Base-by-base conservation (phyloP, 2,113 vertebrate genomes). In the Aleadryas rufinucha region DNA sequence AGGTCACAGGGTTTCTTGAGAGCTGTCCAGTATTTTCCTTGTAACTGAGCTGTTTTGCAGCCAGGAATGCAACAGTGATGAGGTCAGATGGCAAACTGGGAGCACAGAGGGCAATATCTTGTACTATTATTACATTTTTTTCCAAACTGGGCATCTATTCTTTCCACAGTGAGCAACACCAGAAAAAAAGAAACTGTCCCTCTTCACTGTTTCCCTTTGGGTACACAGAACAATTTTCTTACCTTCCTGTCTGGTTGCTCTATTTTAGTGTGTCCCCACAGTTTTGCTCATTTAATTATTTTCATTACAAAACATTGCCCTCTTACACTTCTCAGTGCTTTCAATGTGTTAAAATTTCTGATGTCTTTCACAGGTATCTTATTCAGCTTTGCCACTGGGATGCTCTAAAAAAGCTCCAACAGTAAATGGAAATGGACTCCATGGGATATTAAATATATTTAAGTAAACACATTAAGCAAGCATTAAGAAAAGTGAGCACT, bases 381-480 rank as follows among this genome's bases (percentile, higher is more conserved):
- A 54, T 37, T 50, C 37, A 87, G 50, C 56, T 24, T 61, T 86
- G 63, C n/a, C 74, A 42, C 45, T 49, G 16, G 44, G 53, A 83
- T 8, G 2, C 47, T 71, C 35, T 61, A 44, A 89, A 72, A 85
- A 65, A 44, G 2, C 78, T 78, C 26, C 66, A 80, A 8, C 63
- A 70, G 75, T 74, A 72, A 68, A 89, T 72, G 84, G 61, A 88
- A 95, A 54, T 27, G 35, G 78, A 86, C 71, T 88, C 82, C 28
- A 19, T 22, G 72, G 89, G 50, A 65, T 87, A 94, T 93, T 94
- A 92, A 96, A 88, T 69, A 61, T 80, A 83, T 89, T 93, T 90
- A 93, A 93, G 39, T 80, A 95, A 96, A 96, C 89, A 89, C 63
- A 88, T 96, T 96, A 95, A 88, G 41, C 45, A 83, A 90, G 50